Evolutionary conservation across 2,888 invertebrate genomes (phyloP).

Genomic region (Torymus auratus): DNA sequence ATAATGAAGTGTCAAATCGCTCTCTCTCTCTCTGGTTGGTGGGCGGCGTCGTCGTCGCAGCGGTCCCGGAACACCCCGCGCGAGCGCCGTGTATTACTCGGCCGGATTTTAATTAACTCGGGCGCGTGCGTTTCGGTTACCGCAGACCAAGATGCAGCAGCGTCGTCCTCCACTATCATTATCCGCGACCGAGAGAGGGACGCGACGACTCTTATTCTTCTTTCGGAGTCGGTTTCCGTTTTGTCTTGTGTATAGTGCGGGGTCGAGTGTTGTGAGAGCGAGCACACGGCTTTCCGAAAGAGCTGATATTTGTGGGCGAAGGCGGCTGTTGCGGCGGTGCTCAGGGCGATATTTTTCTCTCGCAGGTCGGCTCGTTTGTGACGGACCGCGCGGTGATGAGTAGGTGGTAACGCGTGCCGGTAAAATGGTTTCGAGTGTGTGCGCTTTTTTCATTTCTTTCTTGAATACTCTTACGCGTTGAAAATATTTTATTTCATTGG

Average conservation of each 20-base stretch:
- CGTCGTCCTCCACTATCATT: constrained; percentile 67
- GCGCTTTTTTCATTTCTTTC: no score
- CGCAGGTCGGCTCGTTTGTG: no score
- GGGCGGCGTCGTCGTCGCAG: constrained; percentile 66
- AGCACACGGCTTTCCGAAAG: neutral
- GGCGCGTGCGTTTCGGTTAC: constrained; percentile 62
- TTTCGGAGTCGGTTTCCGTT: constrained; percentile 23
- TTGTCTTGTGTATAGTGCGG: no score
- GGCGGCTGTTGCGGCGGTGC: no score
- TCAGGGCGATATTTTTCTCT: neutral
- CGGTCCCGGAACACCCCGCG: constrained; percentile 58
- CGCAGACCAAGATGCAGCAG: constrained; percentile 14
- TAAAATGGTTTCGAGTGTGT: no score
- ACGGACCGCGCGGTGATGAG: no score
- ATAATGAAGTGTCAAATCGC: constrained; percentile 77
- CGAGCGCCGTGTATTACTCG: constrained; percentile 61
- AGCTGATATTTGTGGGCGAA: neutral
- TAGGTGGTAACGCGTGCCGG: no score
- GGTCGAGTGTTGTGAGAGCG: neutral
- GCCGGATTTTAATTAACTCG: constrained; percentile 74
- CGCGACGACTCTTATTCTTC: neutral
- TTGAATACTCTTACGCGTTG: no score
- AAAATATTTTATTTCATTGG: neutral
- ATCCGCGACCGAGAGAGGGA: constrained; percentile 53
- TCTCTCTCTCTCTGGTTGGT: constrained; percentile 58